Base-by-base conservation (phyloP, 2,888 invertebrate species). In the Coleophora flavipennella region DNA sequence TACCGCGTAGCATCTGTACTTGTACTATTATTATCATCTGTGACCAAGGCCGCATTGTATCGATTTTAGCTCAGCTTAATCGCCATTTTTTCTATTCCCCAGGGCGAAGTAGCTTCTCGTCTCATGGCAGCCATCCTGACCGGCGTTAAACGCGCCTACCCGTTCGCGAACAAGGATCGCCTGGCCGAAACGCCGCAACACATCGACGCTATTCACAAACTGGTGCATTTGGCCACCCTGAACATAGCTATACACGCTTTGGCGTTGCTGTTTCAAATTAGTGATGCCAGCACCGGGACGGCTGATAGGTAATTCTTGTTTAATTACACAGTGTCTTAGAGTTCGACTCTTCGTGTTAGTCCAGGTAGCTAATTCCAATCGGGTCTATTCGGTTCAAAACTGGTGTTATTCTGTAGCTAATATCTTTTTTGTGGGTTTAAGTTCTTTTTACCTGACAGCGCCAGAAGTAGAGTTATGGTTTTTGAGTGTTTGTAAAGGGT, bases 61-160 rank as follows among this genome's bases (percentile, higher is more conserved):
- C n/a, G n/a, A n/a, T n/a, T 20, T 20, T 20, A 20, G 20, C 6
- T 4, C 20, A 4, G 20, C 20, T 4, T 20, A 3, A 29, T 29
- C 4, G 8, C 29, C 2, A 29, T 29, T 9, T 29, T 29, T 29
- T 29, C 29, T 9, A 9, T 6, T 9, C 29, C 41, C 1, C 59
- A 83, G 85, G 92, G 92, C 1, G 92, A 93, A 39, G 90, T 93
- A 2, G 91, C 94, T 61, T 90, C 90, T 7, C 89, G 92, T 34
- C 86, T 95, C 61, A 90, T 95, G 90, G 89, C 90, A 13, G 92
- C 91, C 0, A 86, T 95, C 8, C 66, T 95, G 39, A 89, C 90
- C 2, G 95, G 94, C 0, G 92, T 95, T 1, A 93, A 93, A 59
- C 86, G 93, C 36, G 92, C 94, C 0, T 94, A 91, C 77, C 94